These are phyloP conservation scores for Pyrgilauda ruficollis DNA, from an alignment of 2,113 vertebrate species.

Conservation along the genomic window DNA sequence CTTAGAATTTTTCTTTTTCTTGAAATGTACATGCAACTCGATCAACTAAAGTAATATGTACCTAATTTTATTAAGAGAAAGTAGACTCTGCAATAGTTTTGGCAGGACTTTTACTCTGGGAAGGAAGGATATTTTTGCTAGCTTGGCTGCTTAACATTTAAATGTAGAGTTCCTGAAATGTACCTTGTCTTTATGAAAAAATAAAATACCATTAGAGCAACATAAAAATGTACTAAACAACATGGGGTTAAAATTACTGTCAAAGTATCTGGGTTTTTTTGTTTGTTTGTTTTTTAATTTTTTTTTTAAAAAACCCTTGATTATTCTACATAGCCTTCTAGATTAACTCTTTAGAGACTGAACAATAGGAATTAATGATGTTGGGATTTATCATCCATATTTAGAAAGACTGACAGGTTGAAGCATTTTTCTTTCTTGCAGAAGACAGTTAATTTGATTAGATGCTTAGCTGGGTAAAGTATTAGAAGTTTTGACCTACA, in stretches of 20 bases:
- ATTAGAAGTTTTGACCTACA: background rate
- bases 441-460: background rate
- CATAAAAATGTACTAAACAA: background rate
- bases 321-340: background rate
- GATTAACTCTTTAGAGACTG: background rate
- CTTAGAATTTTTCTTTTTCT: background rate
- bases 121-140: constrained; percentile 8
- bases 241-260: background rate
- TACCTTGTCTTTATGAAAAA: constrained; percentile 7
- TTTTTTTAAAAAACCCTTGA: background rate
- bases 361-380: background rate
- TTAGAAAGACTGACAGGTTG: background rate
- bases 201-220: background rate
- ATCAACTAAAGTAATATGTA: background rate
- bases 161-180: background rate
- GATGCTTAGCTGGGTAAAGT: background rate
- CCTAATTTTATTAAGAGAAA: constrained; percentile 24
- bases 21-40: constrained; percentile 5
- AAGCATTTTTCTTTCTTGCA: background rate
- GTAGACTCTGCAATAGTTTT: background rate
- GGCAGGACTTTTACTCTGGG: constrained; percentile 3
- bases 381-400: background rate
- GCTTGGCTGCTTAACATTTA: constrained; percentile 19
- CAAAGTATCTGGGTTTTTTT: background rate
- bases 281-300: too few relatives aligned